Evolutionary conservation across 2,113 vertebrate genomes (phyloP), one percentile per base, ranked within the genome.

Genomic region (Symphodus melops): DNA sequence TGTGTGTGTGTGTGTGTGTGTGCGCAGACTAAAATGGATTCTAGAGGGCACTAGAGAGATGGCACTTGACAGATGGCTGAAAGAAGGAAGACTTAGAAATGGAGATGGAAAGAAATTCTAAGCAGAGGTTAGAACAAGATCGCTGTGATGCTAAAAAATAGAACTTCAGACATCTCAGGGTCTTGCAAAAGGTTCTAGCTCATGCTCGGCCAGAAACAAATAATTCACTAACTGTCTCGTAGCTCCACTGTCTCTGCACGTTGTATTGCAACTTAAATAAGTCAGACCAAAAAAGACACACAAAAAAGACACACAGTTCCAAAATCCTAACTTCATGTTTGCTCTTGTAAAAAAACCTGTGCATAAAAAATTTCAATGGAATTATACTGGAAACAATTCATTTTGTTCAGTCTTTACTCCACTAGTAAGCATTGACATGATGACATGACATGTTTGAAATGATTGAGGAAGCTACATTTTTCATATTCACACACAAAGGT

Each of bases 51-150:
- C 44, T 59, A 57, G 42, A 63, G 42, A 58, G 44, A 63, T 67
- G 63, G 42, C 44, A 63, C 66, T 17, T 71, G 72, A 85, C 75
- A 80, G 70, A 85, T 77, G 79, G 73, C 25, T 65, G 83, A 74
- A 53, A 39, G 69, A 77, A 42, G 54, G 54, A 67, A 74, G 72
- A 82, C 73, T 67, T 48, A 75, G 60, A 55, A 68, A 67, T 56
- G 64, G 48, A 67, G 72, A 88, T 52, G 54, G 60, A 58, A 69
- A 62, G 54, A 75, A 17, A 48, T 56, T 37, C 11, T 21, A 28
- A 37, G 42, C 33, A 41, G 25, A 74, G 25, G 20, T 71, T 13
- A 54, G 62, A 14, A 56, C n/a, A 76, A 28, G 42, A 62, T 79
- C 25, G 19, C 25, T 52, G 62, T 46, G 23, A 20, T 57, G 13